These are phyloP conservation scores for Bradypodion ventrale DNA, from an alignment of 2,797 vertebrate species.

Conservation along the genomic window DNA sequence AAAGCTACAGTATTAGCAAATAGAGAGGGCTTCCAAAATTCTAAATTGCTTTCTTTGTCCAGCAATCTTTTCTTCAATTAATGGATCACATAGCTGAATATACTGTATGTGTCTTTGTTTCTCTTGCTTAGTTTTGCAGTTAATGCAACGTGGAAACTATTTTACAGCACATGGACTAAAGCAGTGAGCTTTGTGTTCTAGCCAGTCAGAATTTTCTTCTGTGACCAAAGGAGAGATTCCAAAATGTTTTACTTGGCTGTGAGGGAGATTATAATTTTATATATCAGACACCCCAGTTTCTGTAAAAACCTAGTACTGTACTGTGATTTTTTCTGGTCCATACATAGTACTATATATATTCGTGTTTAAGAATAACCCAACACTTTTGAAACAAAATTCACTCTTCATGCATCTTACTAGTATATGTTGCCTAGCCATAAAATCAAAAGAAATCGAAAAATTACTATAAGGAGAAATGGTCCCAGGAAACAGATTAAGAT, in stretches of 20 bases:
- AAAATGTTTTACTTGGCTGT: slow-evolving; percentile 61
- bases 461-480: neutral
- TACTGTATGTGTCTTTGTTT: slow-evolving; percentile 60
- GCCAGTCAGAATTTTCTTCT: slow-evolving; percentile 69
- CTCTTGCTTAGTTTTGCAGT: slow-evolving; percentile 53
- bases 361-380: neutral
- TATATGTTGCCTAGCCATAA: neutral
- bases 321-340: neutral
- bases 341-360: neutral
- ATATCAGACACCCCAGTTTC: slow-evolving; percentile 48
- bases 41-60: slow-evolving; percentile 23
- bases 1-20: slow-evolving; percentile 1
- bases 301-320: slow-evolving; percentile 1
- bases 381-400: neutral
- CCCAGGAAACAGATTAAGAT: no score
- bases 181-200: slow-evolving; percentile 68
- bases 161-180: slow-evolving; percentile 62
- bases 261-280: slow-evolving; percentile 57
- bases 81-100: slow-evolving; percentile 56
- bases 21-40: neutral
- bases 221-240: slow-evolving; percentile 59
- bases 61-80: slow-evolving; percentile 31
- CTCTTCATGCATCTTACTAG: neutral
- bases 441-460: neutral
- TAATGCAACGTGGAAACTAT: slow-evolving; percentile 72